Evolutionary conservation across 2,888 invertebrate species (phyloP).

Genomic region (Lasioglossum leucozonium): DNA sequence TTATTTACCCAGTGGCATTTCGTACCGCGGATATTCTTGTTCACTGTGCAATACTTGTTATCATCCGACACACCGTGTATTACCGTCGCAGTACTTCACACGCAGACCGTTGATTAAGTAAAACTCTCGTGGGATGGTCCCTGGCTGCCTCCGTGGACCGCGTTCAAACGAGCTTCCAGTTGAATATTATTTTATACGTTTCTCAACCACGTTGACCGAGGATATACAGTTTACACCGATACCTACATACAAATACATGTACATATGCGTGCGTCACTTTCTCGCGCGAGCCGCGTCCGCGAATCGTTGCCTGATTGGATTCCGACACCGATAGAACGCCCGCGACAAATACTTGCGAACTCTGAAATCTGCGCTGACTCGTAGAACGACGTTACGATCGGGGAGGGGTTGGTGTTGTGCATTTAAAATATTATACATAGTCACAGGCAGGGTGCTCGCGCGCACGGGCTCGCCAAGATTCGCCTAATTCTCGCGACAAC

Average conservation of each 20-base stretch:
- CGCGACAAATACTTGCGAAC: background rate
- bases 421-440: background rate
- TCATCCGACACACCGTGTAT: background rate
- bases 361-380: background rate
- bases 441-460: constrained; percentile 33
- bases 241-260: background rate
- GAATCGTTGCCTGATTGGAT: constrained; percentile 34
- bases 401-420: constrained; percentile 39
- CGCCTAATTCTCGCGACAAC: constrained; percentile 14
- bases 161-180: constrained; percentile 51
- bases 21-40: constrained; percentile 12
- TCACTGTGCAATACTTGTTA: constrained; percentile 1
- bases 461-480: constrained; percentile 69
- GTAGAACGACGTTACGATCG: constrained; percentile 27
- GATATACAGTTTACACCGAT: background rate
- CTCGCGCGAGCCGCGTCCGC: constrained; percentile 38
- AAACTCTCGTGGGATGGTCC: background rate
- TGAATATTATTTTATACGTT: constrained; percentile 32
- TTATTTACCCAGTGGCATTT: constrained; percentile 12
- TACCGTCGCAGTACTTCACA: background rate
- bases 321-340: constrained; percentile 26
- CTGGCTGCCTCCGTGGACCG: constrained; percentile 30
- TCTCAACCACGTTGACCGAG: constrained; percentile 1
- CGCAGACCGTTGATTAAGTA: constrained; percentile 1
- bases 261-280: constrained; percentile 48